Evolutionary conservation across 2,113 vertebrate species (phyloP).

Genomic region (Caranx ignobilis): DNA sequence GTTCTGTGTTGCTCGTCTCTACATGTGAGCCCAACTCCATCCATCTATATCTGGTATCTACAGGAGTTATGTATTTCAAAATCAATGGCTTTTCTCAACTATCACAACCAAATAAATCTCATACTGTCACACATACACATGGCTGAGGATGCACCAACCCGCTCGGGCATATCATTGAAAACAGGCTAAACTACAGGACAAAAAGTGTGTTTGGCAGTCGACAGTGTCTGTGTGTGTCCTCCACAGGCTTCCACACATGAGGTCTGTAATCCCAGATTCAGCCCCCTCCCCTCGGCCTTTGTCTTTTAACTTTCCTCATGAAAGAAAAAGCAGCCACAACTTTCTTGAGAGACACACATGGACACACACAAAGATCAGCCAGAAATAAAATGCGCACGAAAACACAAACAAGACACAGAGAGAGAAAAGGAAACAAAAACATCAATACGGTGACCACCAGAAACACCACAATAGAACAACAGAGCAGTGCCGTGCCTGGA

Average conservation of each 20-base stretch:
- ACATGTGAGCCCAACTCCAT: too few species aligned
- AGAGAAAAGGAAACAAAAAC: conserved; percentile 48
- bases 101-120: background rate
- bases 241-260: conserved; percentile 57
- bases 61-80: background rate
- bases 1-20: too few species aligned
- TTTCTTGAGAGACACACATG: conserved; percentile 53
- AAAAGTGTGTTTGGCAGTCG: background rate
- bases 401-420: conserved; percentile 50
- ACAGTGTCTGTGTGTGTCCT: conserved; percentile 23
- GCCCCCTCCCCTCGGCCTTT: conserved; percentile 4
- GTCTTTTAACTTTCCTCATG: conserved; percentile 71
- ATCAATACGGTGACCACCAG: conserved; percentile 53
- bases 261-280: conserved; percentile 53
- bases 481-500: conserved; percentile 31
- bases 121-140: background rate
- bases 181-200: background rate
- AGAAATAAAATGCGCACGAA: conserved; percentile 44
- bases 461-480: conserved; percentile 56
- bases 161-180: conserved; percentile 4
- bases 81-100: background rate
- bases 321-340: conserved; percentile 71
- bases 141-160: conserved; percentile 15
- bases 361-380: conserved; percentile 60
- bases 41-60: too few species aligned